Evolutionary conservation across 2,888 invertebrate species (phyloP), one percentile per base, ranked within the genome.

Genomic region (Cheilosia pagana): DNA sequence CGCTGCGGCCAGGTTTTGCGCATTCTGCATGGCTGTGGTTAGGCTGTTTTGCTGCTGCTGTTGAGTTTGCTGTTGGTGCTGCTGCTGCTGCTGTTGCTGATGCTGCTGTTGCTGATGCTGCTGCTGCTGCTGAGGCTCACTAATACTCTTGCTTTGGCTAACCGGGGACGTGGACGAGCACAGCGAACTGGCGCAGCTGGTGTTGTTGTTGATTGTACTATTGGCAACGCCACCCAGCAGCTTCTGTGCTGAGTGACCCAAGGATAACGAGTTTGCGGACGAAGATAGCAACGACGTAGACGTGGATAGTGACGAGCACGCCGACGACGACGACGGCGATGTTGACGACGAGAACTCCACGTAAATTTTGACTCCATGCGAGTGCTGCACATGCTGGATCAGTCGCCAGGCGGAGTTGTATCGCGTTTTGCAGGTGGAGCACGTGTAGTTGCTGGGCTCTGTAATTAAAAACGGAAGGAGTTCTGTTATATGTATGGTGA

Each of bases 371-470:
- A 98, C 95, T 21, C 98, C 98, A 90, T 99, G 99, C 79, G 96
- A 95, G 89, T 96, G 96, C 92, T 99, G 98, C 31, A 97, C 98
- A 92, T 99, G 99, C 91, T 98, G 98, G 48, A 99, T 94, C 82
- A 99, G 93, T 76, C 96, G 94, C 99, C 99, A 99, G 7, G 99
- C 98, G n/a, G 98, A 98, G 88, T 95, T 95, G 88, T 97, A 95
- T 62, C 96, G 95, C 87, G 96, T 96, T 90, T 98, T 97, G 93
- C 99, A 99, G 87, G 98, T 98, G 57, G 96, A 96, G 90, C 98
- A 99, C 87, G 97, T 96, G 92, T 98, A 96, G 93, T 96, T 97
- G 92, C 96, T 96, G 87, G 98, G 98, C 93, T 98, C 98, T 98
- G 95, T 14, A 89, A 88, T 85, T 85, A 86, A 87, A 81, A 85